These are phyloP conservation scores for Eupeodes corollae DNA, from an alignment of 1,140 invertebrate species.

Conservation along the genomic window DNA sequence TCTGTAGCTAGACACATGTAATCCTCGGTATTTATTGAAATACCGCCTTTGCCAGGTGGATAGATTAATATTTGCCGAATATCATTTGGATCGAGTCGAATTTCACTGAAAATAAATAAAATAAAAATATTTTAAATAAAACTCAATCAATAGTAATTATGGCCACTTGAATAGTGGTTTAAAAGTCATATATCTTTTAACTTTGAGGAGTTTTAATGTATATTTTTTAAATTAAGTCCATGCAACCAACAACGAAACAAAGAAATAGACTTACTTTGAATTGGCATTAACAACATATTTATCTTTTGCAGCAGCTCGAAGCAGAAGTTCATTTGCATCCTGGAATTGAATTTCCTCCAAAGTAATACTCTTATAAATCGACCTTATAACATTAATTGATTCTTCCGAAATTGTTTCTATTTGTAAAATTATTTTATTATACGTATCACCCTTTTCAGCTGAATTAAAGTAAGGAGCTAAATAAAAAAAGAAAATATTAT, in stretches of 20 bases:
- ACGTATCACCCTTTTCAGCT: constrained; percentile 47
- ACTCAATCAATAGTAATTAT: too few species aligned
- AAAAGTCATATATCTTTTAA: too few species aligned
- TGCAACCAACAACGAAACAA: too few species aligned
- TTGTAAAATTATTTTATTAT: constrained; percentile 65
- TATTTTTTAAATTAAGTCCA: too few species aligned
- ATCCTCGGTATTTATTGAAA: constrained; percentile 85
- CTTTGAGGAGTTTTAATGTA: too few species aligned
- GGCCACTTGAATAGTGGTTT: too few species aligned
- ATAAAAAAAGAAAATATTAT: background rate
- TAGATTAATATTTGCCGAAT: constrained; percentile 52
- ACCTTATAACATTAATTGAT: constrained; percentile 49
- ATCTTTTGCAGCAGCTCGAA: constrained; percentile 44
- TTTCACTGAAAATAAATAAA: background rate
- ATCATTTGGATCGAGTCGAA: constrained; percentile 31
- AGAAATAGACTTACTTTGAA: background rate
- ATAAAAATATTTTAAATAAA: too few species aligned
- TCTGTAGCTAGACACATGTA: constrained; percentile 81
- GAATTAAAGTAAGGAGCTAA: constrained; percentile 47
- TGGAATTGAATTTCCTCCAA: constrained; percentile 58
- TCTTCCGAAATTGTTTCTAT: constrained; percentile 57
- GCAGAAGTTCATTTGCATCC: constrained; percentile 71
- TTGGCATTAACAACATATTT: constrained; percentile 3
- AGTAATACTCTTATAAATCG: constrained; percentile 48
- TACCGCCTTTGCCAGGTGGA: constrained; percentile 65